A percentile compares a stretch with the other conserved stretches of the same genome.
These are phyloP conservation scores for Beris chalybata DNA, from an alignment of 2,888 invertebrate species.

Conservation along the genomic window DNA sequence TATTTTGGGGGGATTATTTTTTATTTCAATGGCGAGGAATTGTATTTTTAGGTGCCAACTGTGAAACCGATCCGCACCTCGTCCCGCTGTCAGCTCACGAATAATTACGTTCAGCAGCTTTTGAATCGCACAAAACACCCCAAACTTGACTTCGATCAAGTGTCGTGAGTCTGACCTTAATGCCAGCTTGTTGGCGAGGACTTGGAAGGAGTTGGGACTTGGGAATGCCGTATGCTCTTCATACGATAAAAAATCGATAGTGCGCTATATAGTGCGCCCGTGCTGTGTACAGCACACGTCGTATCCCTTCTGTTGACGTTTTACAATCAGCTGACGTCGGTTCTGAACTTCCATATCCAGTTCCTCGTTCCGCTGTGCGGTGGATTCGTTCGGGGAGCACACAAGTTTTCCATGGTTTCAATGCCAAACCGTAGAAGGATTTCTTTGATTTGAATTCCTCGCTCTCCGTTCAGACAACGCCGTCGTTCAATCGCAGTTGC, in stretches of 20 bases:
- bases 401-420: too few relatives aligned
- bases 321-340: conserved; percentile 10
- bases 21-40: conserved; percentile 7
- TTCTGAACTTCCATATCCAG: too few relatives aligned
- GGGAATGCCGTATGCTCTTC: neutral
- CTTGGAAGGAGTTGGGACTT: neutral
- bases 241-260: conserved; percentile 10
- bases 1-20: conserved; percentile 7
- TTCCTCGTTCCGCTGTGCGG: too few relatives aligned
- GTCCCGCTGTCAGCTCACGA: neutral
- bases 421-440: too few relatives aligned
- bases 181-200: conserved; percentile 7
- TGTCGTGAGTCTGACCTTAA: conserved; percentile 15
- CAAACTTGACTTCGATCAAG: neutral
- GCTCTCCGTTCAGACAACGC: too few relatives aligned
- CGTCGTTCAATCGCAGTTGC: too few relatives aligned
- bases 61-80: neutral
- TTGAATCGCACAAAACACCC: neutral
- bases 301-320: conserved; percentile 9
- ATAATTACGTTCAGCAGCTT: neutral
- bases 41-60: neutral
- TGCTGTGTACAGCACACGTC: neutral
- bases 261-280: neutral
- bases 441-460: too few relatives aligned
- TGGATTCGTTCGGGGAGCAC: too few relatives aligned